phyloP scores from a whole-genome alignment of 2,113 vertebrate genomes.

The Crotalus helleri region DNA sequence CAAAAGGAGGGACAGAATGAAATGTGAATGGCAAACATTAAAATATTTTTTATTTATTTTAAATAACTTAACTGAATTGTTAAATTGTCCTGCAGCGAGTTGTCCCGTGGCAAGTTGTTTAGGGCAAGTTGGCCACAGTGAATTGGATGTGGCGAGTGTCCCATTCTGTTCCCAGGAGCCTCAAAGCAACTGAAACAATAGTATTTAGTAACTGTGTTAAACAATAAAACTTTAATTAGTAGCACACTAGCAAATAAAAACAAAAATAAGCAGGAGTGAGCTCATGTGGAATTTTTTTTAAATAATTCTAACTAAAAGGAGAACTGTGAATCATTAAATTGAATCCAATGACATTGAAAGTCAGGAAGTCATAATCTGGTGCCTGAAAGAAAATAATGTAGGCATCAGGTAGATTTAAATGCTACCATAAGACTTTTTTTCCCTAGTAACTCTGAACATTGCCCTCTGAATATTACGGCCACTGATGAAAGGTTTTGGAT shows the following conservation, averaged over 20 bases:
- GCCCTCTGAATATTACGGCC: background rate
- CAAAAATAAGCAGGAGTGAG: background rate
- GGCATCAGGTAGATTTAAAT: background rate
- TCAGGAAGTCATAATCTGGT: background rate
- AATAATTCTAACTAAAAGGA: background rate
- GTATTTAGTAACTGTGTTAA: background rate
- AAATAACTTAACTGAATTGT: too few species aligned
- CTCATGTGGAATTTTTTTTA: background rate
- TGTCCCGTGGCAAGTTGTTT: too few species aligned
- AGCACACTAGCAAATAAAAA: background rate
- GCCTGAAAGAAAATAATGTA: background rate
- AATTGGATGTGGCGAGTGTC: background rate
- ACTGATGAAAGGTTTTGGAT: background rate
- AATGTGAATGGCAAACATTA: too few species aligned
- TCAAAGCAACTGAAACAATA: background rate
- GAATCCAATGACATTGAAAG: background rate
- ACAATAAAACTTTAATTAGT: background rate
- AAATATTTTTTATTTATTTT: too few species aligned
- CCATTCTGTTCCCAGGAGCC: background rate
- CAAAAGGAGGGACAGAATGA: too few species aligned
- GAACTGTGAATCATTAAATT: background rate
- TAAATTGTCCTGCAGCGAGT: too few species aligned
- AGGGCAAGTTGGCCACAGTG: too few species aligned
- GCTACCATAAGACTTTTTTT: background rate
- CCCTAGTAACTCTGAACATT: background rate